Evolutionary conservation across 2,113 vertebrate species (phyloP).

Genomic region (Dicrurus megarhynchus): DNA sequence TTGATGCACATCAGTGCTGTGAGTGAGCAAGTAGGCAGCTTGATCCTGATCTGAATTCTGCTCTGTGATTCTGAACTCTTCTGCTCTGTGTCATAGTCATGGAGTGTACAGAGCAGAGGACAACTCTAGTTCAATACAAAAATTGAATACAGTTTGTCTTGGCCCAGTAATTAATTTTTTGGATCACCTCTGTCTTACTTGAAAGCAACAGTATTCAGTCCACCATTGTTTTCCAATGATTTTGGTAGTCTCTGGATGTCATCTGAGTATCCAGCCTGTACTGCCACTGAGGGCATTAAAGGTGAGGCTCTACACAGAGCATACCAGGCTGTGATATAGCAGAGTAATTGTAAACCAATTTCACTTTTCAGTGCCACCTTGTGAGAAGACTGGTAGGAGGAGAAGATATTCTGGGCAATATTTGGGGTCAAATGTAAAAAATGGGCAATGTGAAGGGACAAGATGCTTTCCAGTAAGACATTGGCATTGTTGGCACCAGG

Average conservation of each 20-base stretch:
- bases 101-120: background rate
- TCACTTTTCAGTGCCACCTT: background rate
- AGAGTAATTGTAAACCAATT: background rate
- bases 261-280: background rate
- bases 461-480: background rate
- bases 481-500: background rate
- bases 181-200: background rate
- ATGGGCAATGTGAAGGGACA: background rate
- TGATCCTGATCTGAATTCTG: background rate
- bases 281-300: background rate
- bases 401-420: background rate
- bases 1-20: accelerated
- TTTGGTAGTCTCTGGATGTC: background rate
- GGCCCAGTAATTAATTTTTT: background rate
- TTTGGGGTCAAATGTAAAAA: background rate
- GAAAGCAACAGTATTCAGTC: background rate
- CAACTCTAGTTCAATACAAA: background rate
- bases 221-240: background rate
- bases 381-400: background rate
- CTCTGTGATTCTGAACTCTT: background rate
- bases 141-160: background rate
- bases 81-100: background rate
- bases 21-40: background rate
- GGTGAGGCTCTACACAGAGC: background rate
- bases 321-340: background rate